These are phyloP conservation scores for Drepana falcataria DNA, from an alignment of 2,888 invertebrate species.

Conservation along the genomic window DNA sequence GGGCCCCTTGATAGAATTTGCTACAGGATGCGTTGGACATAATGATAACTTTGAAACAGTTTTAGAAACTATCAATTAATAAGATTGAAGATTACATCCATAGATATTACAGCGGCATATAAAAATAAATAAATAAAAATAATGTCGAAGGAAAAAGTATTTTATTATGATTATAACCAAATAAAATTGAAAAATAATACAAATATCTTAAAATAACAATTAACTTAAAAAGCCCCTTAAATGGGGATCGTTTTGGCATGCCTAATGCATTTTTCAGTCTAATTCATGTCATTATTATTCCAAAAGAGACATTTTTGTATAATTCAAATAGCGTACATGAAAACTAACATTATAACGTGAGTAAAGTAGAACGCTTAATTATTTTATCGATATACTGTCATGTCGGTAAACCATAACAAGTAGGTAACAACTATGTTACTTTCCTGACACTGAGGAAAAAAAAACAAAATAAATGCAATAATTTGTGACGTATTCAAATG, in stretches of 20 bases:
- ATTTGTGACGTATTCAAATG: constrained; percentile 7
- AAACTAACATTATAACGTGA: too few species aligned
- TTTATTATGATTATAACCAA: constrained; percentile 36
- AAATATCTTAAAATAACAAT: not conserved
- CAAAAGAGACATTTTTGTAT: not conserved
- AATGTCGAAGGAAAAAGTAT: constrained; percentile 22
- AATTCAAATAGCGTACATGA: too few species aligned
- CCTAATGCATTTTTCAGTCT: not conserved
- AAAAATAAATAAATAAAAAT: constrained; percentile 24
- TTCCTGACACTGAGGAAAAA: constrained; percentile 6
- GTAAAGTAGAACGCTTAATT: not conserved
- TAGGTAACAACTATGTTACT: not conserved
- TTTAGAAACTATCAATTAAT: too few species aligned
- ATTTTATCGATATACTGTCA: constrained; percentile 32
- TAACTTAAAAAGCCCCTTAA: not conserved
- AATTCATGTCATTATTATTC: not conserved
- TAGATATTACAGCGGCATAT: constrained; percentile 4
- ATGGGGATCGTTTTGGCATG: not conserved
- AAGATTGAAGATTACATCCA: too few species aligned
- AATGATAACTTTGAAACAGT: too few species aligned
- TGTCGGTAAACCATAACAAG: constrained; percentile 32
- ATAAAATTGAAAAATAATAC: constrained; percentile 32
- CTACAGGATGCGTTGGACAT: too few species aligned
- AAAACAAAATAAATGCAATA: constrained; percentile 2
- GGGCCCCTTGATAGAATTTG: too few species aligned